Base-by-base conservation (phyloP, 2,113 vertebrate genomes). In the Hippoglossus stenolepis region DNA sequence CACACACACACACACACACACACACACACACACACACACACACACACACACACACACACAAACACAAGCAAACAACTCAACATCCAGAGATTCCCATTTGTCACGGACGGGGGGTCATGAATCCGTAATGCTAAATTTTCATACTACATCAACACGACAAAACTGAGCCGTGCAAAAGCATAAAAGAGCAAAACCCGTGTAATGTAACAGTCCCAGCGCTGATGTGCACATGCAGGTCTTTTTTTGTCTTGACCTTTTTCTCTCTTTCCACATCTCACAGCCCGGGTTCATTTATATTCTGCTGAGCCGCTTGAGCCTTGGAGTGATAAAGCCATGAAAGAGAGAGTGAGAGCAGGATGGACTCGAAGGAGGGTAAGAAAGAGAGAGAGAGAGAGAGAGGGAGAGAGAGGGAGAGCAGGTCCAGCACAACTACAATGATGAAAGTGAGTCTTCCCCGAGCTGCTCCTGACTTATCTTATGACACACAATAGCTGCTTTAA, bases 401-500 rank as follows among this genome's bases (percentile, higher is more conserved):
- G 28, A 28, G 28, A 5, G 28, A 77, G 85, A 35, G 20, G 53
- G 61, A 69, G 74, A 69, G 82, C 70, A 87, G 73, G 86, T 91
- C 90, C 82, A 53, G 82, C 77, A 77, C 63, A 70, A 79, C 64
- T 54, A 66, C 69, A 77, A 73, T 83, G 90, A 91, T 90, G 82
- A 93, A 88, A 92, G 89, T 81, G 66, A 91, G 86, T 84, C 86
- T 83, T 84, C 71, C 87, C 83, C 63, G 12, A 90, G 90, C 86
- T 57, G 83, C 90, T 90, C 81, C 82, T 82, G 75, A 74, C 91
- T 92, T 91, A 92, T 92, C 90, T 87, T 65, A 86, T 65, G 73
- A 85, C 72, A 82, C 88, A 93, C 91, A 93, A 91, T 89, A 68
- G 87, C 87, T 63, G 76, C 88, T 87, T 91, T 88, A 91, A 91